These are phyloP conservation scores for Macrophya alboannulata DNA, from an alignment of 2,888 invertebrate genomes.

Conservation along the genomic window DNA sequence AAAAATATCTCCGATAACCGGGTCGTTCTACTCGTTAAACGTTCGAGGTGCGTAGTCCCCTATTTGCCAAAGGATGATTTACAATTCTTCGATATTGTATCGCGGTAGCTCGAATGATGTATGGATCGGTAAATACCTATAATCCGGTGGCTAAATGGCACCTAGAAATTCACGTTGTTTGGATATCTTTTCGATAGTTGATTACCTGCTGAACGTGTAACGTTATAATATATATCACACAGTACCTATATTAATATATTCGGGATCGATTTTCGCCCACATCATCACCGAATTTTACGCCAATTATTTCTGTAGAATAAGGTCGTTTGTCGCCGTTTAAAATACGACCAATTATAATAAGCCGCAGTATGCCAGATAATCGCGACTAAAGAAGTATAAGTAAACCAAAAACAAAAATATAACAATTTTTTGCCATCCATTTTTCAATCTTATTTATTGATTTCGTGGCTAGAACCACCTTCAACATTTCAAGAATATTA, in stretches of 20 bases:
- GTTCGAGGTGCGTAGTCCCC: slow-evolving; percentile 42
- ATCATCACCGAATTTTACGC: neutral
- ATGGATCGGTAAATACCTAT: slow-evolving; percentile 54
- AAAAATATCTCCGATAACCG: slow-evolving; percentile 54
- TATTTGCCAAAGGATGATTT: slow-evolving; percentile 54
- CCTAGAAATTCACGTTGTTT: slow-evolving; percentile 39
- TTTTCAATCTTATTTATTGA: too few species aligned
- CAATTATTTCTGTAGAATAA: neutral
- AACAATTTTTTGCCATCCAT: too few species aligned
- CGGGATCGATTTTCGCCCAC: neutral
- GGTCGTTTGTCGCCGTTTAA: neutral
- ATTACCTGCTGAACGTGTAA: neutral
- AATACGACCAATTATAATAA: neutral
- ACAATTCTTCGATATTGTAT: slow-evolving; percentile 55
- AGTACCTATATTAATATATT: neutral
- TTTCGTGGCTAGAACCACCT: too few species aligned
- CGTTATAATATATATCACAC: slow-evolving; percentile 1
- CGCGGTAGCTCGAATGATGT: slow-evolving; percentile 50
- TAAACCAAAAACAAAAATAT: too few species aligned
- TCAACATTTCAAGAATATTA: neutral
- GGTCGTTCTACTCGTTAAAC: slow-evolving; percentile 53
- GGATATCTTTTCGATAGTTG: neutral
- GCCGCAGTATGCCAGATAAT: too few species aligned
- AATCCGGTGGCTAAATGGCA: slow-evolving; percentile 50
- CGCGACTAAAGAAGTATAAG: too few species aligned